Evolutionary conservation across 2,888 invertebrate genomes (phyloP), one percentile per base, ranked within the genome.

Genomic region (Drosophila infuscata): DNA sequence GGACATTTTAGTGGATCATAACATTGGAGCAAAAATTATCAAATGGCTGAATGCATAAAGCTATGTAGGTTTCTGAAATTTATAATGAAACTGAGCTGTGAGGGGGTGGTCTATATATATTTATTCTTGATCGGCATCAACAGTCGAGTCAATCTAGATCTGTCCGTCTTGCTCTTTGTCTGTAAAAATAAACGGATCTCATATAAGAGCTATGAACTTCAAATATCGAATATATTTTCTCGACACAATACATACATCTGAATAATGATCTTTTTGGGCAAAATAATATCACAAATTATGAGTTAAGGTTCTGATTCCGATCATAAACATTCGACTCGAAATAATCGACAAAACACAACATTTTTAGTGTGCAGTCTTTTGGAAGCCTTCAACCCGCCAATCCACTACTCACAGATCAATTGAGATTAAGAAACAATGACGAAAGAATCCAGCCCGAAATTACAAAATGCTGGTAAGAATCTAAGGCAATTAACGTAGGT

Each of bases 401-500:
- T n/a, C 20, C 7, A 29, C 6, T 2, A 7, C 29, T 29, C 12
- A n/a, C 20, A 30, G n/a, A 0, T n/a, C 5, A 57, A 20, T 15
- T 20, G 32, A 7, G n/a, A n/a, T 15, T 20, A 9, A 15, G 20
- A 11, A 32, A 20, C 43, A 9, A 6, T 43, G 6, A 3, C 8
- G 15, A 56, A 35, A 7, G 15, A 20, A 20, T 15, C 46, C 20
- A 20, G 3, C 46, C 20, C 3, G 8, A 2, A 54, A 41, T 32
- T 20, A 29, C 15, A 46, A 17, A 51, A 36, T n/a, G 15, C 20
- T 17, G 20, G n/a, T 17, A 4, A 12, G 8, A 41, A n/a, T 11
- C 33, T 25, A 11, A 25, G 15, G n/a, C 20, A 63, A 33, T 73
- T 63, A 72, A 49, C 52, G 32, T 61, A 51, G 32, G 52, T 62